These are phyloP conservation scores for Tribolium madens DNA, from an alignment of 1,140 invertebrate genomes.

Conservation along the genomic window DNA sequence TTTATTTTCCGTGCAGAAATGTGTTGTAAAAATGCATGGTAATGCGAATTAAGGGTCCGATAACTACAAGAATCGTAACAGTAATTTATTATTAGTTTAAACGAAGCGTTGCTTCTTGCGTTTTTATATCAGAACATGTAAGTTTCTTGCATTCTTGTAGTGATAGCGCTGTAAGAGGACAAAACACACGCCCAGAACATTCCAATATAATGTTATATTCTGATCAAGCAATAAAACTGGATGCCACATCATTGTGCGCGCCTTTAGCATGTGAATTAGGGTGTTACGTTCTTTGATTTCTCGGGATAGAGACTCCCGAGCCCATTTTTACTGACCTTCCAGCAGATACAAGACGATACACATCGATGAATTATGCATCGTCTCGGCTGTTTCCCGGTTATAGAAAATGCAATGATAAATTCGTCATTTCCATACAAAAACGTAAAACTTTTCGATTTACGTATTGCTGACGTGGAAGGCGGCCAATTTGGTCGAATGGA, in stretches of 20 bases:
- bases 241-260: conserved; percentile 62
- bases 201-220: conserved; percentile 63
- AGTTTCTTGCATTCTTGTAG: conserved; percentile 8
- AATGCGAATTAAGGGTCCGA: no score
- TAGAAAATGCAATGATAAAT: conserved; percentile 42
- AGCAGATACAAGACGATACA: conserved; percentile 50
- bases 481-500: conserved; percentile 25
- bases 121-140: no score
- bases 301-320: conserved; percentile 53
- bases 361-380: conserved; percentile 53
- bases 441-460: not conserved
- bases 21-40: no score
- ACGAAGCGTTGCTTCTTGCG: no score
- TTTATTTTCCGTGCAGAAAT: no score
- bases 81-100: no score
- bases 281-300: conserved; percentile 62
- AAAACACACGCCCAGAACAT: conserved; percentile 58
- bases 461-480: not conserved
- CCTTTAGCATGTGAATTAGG: conserved; percentile 62
- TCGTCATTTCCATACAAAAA: conserved; percentile 37
- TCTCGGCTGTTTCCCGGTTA: conserved; percentile 42
- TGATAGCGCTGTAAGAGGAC: conserved; percentile 47
- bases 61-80: no score
- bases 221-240: conserved; percentile 64
- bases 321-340: conserved; percentile 54